phyloP scores from a whole-genome alignment of 2,888 invertebrate species.

The Drosophila helvetica region DNA sequence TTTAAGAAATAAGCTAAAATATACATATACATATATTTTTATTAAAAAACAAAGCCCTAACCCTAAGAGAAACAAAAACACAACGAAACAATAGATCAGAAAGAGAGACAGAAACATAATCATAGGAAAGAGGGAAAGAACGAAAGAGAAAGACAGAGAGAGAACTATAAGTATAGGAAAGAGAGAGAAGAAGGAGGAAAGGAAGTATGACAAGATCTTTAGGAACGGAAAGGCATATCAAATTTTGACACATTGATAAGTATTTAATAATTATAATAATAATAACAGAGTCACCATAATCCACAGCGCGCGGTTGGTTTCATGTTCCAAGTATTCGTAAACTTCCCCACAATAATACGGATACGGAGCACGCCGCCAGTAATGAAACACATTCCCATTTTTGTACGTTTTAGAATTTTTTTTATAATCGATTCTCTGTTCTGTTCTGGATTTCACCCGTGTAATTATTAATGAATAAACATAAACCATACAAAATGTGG shows the following conservation, averaged over 20 bases:
- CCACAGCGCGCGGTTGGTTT: neutral
- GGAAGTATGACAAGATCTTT: neutral
- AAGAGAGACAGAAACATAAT: constrained; percentile 6
- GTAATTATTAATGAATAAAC: constrained; percentile 41
- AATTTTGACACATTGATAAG: neutral
- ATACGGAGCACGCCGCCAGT: neutral
- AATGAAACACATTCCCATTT: constrained; percentile 41
- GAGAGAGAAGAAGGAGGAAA: neutral
- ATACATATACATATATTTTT: constrained; percentile 45
- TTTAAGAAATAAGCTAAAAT: constrained; percentile 38
- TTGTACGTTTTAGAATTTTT: constrained; percentile 7
- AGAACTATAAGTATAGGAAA: neutral
- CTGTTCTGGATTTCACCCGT: constrained; percentile 30
- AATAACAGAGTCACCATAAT: neutral
- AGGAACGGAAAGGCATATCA: constrained; percentile 4
- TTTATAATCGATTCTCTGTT: constrained; percentile 7
- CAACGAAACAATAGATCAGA: constrained; percentile 34
- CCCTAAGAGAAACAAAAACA: constrained; percentile 35
- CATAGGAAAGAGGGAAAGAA: neutral
- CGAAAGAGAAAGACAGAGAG: constrained; percentile 8
- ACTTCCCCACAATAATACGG: neutral
- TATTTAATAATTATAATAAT: neutral
- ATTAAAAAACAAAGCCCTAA: constrained; percentile 29
- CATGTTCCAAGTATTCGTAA: neutral
- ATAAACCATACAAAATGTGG: neutral